Percentiles rank a stretch among this genome's conserved stretches.
phyloP scores from a whole-genome alignment of 2,113 vertebrate genomes.

The Sminthopsis crassicaudata region DNA sequence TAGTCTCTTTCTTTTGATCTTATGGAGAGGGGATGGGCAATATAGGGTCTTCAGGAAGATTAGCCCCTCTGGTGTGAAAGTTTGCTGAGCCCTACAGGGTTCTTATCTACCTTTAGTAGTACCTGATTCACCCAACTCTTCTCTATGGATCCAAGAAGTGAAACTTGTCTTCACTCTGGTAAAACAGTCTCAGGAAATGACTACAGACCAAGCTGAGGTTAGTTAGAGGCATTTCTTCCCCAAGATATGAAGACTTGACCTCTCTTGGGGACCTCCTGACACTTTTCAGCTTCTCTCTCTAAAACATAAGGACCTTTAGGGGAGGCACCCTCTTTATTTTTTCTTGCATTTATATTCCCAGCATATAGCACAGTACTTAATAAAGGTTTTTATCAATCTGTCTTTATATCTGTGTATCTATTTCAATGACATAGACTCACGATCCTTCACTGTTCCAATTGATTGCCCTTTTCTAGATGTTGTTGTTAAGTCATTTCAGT shows the following conservation, averaged over 20 bases:
- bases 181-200: neutral
- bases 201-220: neutral
- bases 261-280: neutral
- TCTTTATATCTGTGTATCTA: too few species aligned
- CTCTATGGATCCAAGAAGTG: neutral
- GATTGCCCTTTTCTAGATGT: too few species aligned
- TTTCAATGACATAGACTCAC: too few species aligned
- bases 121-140: neutral
- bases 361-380: neutral
- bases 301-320: accelerated
- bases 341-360: neutral
- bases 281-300: neutral
- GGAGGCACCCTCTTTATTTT: neutral
- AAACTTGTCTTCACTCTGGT: too few species aligned
- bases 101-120: neutral
- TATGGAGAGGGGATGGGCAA: neutral
- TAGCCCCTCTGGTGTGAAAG: neutral
- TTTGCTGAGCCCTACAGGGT: too few species aligned
- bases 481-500: too few species aligned
- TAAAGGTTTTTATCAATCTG: too few species aligned
- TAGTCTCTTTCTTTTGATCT: neutral
- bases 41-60: neutral
- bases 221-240: neutral
- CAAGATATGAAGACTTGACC: neutral
- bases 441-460: too few species aligned